A percentile compares a stretch with the other conserved stretches of the same genome.
These are phyloP conservation scores for Molanna angustata DNA, from an alignment of 2,888 invertebrate species.

Conservation along the genomic window DNA sequence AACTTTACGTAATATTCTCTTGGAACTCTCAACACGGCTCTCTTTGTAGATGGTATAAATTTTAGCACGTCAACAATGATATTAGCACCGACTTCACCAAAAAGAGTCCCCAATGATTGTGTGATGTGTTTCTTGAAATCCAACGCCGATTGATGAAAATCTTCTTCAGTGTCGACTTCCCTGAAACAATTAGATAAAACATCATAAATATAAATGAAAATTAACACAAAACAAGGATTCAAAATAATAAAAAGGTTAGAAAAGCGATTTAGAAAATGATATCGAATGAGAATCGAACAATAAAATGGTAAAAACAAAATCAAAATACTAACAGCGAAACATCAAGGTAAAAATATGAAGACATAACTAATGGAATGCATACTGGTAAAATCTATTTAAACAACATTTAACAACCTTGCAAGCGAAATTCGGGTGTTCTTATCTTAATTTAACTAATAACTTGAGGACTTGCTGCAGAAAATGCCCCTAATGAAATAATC, in stretches of 20 bases:
- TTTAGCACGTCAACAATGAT: conserved; percentile 57
- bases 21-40: conserved; percentile 57
- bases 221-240: neutral
- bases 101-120: conserved; percentile 50
- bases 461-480: no score
- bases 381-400: no score
- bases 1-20: conserved; percentile 54
- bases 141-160: conserved; percentile 35
- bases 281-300: neutral
- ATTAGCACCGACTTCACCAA: conserved; percentile 58
- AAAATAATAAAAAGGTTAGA: neutral
- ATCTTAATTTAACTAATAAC: no score
- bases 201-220: neutral
- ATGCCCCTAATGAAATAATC: no score
- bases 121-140: conserved; percentile 59
- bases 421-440: no score
- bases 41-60: conserved; percentile 45
- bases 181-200: conserved; percentile 38
- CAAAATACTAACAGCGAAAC: conserved; percentile 52
- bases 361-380: no score
- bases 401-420: no score
- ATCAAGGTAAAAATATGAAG: conserved; percentile 52
- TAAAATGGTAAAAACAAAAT: neutral
- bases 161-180: conserved; percentile 43
- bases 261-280: conserved; percentile 5